These are phyloP conservation scores for Cheilosia soror DNA, from an alignment of 2,888 invertebrate genomes.

Conservation along the genomic window DNA sequence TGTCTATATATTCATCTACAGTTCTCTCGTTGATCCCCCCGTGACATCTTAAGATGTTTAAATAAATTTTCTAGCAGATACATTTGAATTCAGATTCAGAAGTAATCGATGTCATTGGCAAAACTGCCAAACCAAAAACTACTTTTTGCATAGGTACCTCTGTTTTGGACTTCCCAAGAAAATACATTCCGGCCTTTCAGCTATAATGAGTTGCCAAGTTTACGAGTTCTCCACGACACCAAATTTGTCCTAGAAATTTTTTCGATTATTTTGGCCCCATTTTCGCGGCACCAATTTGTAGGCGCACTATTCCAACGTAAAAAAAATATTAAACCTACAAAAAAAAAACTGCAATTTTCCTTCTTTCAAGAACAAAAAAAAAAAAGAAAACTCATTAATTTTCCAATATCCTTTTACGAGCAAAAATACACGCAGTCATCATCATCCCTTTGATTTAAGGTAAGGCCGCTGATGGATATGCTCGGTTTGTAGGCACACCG, in stretches of 20 bases:
- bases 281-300: not conserved
- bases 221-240: not conserved
- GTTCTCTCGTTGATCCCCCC: too few relatives aligned
- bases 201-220: not conserved
- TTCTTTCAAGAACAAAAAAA: constrained; percentile 8
- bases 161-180: not conserved
- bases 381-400: constrained; percentile 50
- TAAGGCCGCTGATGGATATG: constrained; percentile 53
- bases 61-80: too few relatives aligned
- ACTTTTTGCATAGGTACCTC: too few relatives aligned
- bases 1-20: too few relatives aligned
- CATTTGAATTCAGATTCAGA: too few relatives aligned
- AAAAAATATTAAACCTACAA: not conserved
- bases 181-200: not conserved
- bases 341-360: constrained; percentile 32
- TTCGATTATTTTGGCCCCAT: too few relatives aligned
- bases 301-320: not conserved
- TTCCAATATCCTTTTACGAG: constrained; percentile 55
- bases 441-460: constrained; percentile 51
- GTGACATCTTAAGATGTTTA: too few relatives aligned
- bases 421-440: constrained; percentile 49
- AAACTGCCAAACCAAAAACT: too few relatives aligned
- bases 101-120: too few relatives aligned
- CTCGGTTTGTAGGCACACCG: constrained; percentile 10
- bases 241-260: not conserved